phyloP scores from a whole-genome alignment of 2,888 invertebrate genomes.

The Galeopsomyia nigrocyanea region DNA sequence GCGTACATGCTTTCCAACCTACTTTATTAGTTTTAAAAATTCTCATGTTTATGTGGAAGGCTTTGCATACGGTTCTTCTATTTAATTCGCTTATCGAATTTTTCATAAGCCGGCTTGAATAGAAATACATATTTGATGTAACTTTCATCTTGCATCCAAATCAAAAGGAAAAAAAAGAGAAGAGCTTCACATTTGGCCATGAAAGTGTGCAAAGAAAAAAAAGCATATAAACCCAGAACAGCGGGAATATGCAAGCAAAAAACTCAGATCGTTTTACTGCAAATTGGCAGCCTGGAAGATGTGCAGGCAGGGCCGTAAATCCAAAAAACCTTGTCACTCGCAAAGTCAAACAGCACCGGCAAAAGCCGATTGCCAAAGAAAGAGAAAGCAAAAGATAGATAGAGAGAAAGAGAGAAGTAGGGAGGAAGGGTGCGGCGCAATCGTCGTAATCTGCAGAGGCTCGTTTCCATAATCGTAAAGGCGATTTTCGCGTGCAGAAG shows the following conservation, averaged over 20 bases:
- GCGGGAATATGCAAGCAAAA: background rate
- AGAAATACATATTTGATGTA: too few relatives aligned
- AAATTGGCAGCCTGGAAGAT: background rate
- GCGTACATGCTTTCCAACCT: too few relatives aligned
- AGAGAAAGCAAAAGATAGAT: background rate
- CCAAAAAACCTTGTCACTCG: slow-evolving; percentile 22
- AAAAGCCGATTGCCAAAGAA: slow-evolving; percentile 13
- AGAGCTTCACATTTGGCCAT: background rate
- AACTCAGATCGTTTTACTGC: slow-evolving; percentile 13
- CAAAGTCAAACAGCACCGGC: slow-evolving; percentile 14
- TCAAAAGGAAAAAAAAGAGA: slow-evolving; percentile 5
- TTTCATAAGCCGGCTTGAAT: too few relatives aligned
- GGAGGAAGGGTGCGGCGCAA: slow-evolving; percentile 11
- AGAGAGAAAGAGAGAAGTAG: too few relatives aligned
- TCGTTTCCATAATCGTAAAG: slow-evolving; percentile 53
- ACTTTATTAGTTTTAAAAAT: too few relatives aligned
- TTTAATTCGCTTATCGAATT: too few relatives aligned
- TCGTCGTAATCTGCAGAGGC: slow-evolving; percentile 51
- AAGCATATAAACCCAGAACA: background rate
- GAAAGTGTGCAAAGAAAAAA: background rate
- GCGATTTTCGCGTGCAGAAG: slow-evolving; percentile 44
- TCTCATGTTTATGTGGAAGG: too few relatives aligned
- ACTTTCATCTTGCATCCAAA: too few relatives aligned
- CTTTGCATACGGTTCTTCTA: too few relatives aligned
- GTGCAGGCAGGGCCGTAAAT: slow-evolving; percentile 18